Base-by-base conservation (phyloP, 2,888 invertebrate genomes). In the Ceramica pisi region DNA sequence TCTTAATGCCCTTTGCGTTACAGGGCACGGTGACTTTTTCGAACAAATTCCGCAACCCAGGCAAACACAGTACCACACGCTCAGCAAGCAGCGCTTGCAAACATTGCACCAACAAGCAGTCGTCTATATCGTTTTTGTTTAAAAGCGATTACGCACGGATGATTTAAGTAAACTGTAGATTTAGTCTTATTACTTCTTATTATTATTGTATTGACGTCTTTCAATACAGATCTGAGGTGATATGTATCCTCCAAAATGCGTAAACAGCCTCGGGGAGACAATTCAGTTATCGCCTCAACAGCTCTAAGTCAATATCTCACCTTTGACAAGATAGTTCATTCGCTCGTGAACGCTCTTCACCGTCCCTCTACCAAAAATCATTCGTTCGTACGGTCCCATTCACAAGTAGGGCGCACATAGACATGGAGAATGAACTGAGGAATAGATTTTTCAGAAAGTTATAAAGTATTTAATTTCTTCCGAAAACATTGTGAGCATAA, bases 341-440 rank as follows among this genome's bases (percentile, higher is more conserved):
- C 55, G 46, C 12, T 48, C 55, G 71, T 78, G 46, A 78, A 78
- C 78, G 61, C 41, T 66, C 71, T 64, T 31, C 38, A 55, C 50
- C 50, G 65, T 48, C 53, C 51, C 9, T 38, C 23, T 0, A 16
- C 14, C 57, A 57, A 67, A 53, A 60, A 61, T 64, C 67, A 46
- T 67, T 56, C 38, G 56, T 38, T 35, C 61, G 48, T 64, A 51
- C 72, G 50, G 35, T 67, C 16, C 31, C 51, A 68, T 61, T 64
- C 38, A 55, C 14, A 69, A 67, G 55, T 67, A 56, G 67, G 62
- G 21, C 63, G 44, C 57, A 14, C 21, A 14, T 38, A 38, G 21
- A 21, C 21, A 21, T 21, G 38, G 38, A 57, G 38, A 38, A 57
- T 57, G 21, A 38, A 57, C 57, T 57, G 57, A 57, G 21, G n/a